Base-by-base conservation (phyloP, 2,888 invertebrate species). In the Ormyrus thymus region DNA sequence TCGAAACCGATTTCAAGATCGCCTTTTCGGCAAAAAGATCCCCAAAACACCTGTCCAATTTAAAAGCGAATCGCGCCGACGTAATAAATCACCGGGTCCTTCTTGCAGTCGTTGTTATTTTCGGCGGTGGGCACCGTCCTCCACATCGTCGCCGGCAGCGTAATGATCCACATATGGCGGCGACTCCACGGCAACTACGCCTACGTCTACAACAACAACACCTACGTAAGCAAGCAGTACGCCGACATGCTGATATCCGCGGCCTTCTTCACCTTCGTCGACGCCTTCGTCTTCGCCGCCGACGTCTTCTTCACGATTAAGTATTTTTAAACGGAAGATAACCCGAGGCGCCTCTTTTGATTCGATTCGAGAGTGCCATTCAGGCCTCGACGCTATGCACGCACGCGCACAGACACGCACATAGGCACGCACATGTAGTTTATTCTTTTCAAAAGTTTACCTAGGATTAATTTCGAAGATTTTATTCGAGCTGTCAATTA, bases 201-300 rank as follows among this genome's bases (percentile, higher is more conserved):
- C 65, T 90, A 90, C 81, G 85, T 89, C 46, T 87, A 90, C 76
- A 91, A 91, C 83, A 91, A 91, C 82, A 90, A 91, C 78, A 88
- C 91, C 74, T 91, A 93, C 83, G 93, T 94, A 10, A 93, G 93
- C 87, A 93, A 94, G 86, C 92, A 92, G 85, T 92, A 94, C 85
- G 92, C 94, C 90, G 94, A 94, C 84, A 93, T 94, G 89, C 91
- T 95, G 85, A 92, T 94, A 81, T 92, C 93, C 1, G 93, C 93
- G 0, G 93, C 93, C 46, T 92, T 94, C 53, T 93, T 94, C 84
- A 92, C 94, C 9, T 92, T 93, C 80, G 86, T 93, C 73, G 92
- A 93, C 84, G 92, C 92, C 0, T 88, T 91, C 0, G 91, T 94
- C 10, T 94, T 94, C 87, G 90, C 93, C 65, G 86, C 92, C 10